A percentile compares a stretch with the other conserved stretches of the same genome.
Evolutionary conservation across 2,797 vertebrate genomes (phyloP).

Genomic region (Cryptoprocta ferox): DNA sequence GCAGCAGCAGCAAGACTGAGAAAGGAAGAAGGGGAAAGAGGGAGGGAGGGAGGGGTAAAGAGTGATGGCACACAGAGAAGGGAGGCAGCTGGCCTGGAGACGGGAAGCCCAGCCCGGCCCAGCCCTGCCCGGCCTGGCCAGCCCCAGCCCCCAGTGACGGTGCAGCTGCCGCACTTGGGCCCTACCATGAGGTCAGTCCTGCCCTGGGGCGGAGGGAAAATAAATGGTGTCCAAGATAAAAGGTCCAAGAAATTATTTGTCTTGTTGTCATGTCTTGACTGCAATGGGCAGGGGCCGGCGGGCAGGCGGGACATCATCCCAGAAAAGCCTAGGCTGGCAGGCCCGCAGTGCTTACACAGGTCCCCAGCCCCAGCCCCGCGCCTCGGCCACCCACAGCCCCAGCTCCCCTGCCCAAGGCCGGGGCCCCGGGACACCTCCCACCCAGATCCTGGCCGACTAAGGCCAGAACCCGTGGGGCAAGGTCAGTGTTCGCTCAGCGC

Average conservation of each 20-base stretch:
- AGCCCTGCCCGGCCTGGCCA: constrained; percentile 69
- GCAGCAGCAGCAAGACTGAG: background rate
- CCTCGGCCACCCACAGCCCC: background rate
- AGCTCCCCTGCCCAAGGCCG: background rate
- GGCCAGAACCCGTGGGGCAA: background rate
- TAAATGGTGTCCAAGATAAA: constrained; percentile 88
- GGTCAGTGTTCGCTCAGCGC: background rate
- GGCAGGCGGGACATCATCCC: constrained; percentile 69
- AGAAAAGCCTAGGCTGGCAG: background rate
- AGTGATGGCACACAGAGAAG: background rate
- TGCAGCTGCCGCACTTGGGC: constrained; percentile 86
- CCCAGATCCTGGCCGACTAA: background rate
- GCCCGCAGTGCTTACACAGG: background rate
- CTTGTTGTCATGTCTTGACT: constrained; percentile 84
- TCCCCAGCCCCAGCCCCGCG: background rate
- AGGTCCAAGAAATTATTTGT: constrained; percentile 87
- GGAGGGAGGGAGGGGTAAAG: background rate
- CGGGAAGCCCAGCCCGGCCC: background rate
- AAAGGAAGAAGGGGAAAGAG: background rate
- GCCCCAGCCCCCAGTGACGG: constrained; percentile 73
- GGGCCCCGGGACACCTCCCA: background rate
- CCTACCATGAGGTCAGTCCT: constrained; percentile 85
- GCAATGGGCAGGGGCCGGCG: constrained; percentile 77
- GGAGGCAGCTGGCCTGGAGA: constrained; percentile 67
- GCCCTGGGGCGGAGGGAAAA: constrained; percentile 86